Evolutionary conservation across 2,113 vertebrate species (phyloP), one percentile per base, ranked within the genome.

Genomic region (Papio anubis): DNA sequence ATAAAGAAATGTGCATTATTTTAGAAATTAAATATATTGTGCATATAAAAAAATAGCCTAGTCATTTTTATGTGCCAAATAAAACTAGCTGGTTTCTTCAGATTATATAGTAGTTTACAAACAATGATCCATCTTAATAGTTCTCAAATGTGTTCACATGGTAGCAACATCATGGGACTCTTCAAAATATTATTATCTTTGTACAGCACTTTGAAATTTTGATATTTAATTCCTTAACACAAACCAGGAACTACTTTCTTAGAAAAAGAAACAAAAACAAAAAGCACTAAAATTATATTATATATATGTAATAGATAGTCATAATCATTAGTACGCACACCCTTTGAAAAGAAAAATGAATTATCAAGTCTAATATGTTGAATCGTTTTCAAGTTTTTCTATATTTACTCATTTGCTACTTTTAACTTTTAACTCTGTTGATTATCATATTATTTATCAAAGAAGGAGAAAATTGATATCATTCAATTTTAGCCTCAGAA

Each of bases 291-390:
- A 78, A 94, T 13, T 45, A 17, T 35, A 57, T 17, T 32, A 30
- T 52, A 8, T 43, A 50, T 32, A 66, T 11, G 27, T 9, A 97
- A 79, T 57, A 68, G 40, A 87, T 73, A 79, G 23, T 80, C 23
- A 86, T 8, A 85, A 78, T 79, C 9, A 92, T 81, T 73, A 89
- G 30, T 68, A 38, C 18, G 52, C 4, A 66, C 3, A 66, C 50
- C 12, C 27, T 90, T 70, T 48, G 13, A 86, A 86, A 93, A 61
- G 17, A 94, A 97, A 96, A 79, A 84, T 88, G 4, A 83, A 80
- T 84, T 80, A 94, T 78, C 17, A 35, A 79, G 61, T 83, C 21
- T 45, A 90, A 11, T 73, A 30, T 12, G 1, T 40, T 91, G 20
- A 76, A 68, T 4, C 45, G 2, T 59, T 94, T 82, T 66, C 27